Conservation (phyloP, 2,888 invertebrate genomes). For the Hirtodrosophila trivittata region DNA sequence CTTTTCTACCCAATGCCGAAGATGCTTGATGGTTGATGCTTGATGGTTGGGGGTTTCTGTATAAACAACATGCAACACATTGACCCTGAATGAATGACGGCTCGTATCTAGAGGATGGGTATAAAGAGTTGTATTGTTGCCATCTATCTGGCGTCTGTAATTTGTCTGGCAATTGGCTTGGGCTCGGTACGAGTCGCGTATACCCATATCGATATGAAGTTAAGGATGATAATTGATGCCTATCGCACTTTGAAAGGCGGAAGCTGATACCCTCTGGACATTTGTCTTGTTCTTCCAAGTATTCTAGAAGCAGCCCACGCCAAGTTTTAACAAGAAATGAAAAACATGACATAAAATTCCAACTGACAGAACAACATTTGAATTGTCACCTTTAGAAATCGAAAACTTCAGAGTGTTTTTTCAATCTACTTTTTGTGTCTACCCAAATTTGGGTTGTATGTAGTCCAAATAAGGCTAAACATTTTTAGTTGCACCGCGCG, state of each 20-base stretch:
- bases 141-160: slow-evolving; percentile 52
- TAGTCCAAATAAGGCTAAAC: slow-evolving; percentile 58
- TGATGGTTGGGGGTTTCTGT: not conserved
- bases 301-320: slow-evolving; percentile 26
- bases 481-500: slow-evolving; percentile 54
- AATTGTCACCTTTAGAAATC: slow-evolving; percentile 61
- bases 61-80: slow-evolving; percentile 63
- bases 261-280: slow-evolving; percentile 26
- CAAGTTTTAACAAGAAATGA: no score
- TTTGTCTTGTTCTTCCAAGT: not conserved
- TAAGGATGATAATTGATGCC: slow-evolving; percentile 19
- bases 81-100: slow-evolving; percentile 62
- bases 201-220: slow-evolving; percentile 9
- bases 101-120: slow-evolving; percentile 23
- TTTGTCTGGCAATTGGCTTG: slow-evolving; percentile 51
- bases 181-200: not conserved
- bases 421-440: slow-evolving; percentile 48
- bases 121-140: slow-evolving; percentile 64
- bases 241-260: slow-evolving; percentile 49
- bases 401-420: slow-evolving; percentile 47
- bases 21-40: slow-evolving; percentile 1
- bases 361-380: slow-evolving; percentile 66
- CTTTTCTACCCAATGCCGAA: slow-evolving; percentile 15
- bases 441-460: slow-evolving; percentile 48
- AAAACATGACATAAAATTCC: slow-evolving; percentile 25